Evolutionary conservation across 2,888 invertebrate species (phyloP).

Genomic region (Biston betularia): DNA sequence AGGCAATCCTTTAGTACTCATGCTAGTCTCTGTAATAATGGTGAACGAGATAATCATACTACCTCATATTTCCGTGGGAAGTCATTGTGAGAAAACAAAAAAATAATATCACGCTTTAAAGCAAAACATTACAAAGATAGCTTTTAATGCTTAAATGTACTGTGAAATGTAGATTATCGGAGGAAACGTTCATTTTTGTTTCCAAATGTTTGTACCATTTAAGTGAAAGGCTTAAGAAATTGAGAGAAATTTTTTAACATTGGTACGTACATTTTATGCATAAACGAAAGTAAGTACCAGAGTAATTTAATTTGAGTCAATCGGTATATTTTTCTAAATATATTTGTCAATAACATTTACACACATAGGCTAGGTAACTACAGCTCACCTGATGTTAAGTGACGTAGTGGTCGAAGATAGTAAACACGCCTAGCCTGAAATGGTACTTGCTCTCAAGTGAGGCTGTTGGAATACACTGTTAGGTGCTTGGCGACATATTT

Average conservation of each 20-base stretch:
- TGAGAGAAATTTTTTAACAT: conserved; percentile 21
- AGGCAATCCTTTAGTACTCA: conserved; percentile 52
- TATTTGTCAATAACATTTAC: too few relatives aligned
- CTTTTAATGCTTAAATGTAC: conserved; percentile 27
- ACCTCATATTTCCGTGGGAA: conserved; percentile 64
- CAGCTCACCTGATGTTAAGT: too few relatives aligned
- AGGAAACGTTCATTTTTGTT: conserved; percentile 29
- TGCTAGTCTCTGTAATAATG: conserved; percentile 53
- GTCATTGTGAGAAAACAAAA: conserved; percentile 55
- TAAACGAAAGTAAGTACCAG: conserved; percentile 14
- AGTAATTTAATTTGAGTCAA: not conserved
- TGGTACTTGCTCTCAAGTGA: too few relatives aligned
- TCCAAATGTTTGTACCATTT: conserved; percentile 30
- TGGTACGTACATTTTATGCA: conserved; percentile 9
- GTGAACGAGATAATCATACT: conserved; percentile 56
- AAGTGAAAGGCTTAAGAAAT: conserved; percentile 21
- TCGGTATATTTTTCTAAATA: not conserved
- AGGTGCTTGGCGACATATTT: too few relatives aligned
- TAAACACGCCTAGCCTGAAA: too few relatives aligned
- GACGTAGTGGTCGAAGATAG: too few relatives aligned
- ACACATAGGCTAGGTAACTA: too few relatives aligned
- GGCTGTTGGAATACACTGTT: too few relatives aligned
- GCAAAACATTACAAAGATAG: conserved; percentile 30
- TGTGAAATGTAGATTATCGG: conserved; percentile 20
- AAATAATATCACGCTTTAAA: conserved; percentile 33